Percentiles rank a stretch among this genome's conserved stretches.
phyloP scores from a whole-genome alignment of 2,113 vertebrate genomes.

The Proteles cristata region DNA sequence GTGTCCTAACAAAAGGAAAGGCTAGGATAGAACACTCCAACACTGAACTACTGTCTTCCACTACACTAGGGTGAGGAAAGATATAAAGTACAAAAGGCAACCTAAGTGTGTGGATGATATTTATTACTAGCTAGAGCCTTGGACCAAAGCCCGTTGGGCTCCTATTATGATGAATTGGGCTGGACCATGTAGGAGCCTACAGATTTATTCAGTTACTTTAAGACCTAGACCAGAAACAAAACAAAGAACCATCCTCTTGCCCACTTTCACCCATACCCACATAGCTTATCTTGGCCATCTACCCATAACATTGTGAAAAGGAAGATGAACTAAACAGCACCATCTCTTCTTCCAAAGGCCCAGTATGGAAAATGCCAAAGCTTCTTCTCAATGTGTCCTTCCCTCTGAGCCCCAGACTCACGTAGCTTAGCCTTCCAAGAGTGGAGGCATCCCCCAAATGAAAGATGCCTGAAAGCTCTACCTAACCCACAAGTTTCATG shows the following conservation, averaged over 20 bases:
- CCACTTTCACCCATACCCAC: background rate
- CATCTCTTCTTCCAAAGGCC: background rate
- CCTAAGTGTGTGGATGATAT: background rate
- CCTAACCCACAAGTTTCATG: background rate
- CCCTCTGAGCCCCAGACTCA: background rate
- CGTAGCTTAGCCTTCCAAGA: background rate
- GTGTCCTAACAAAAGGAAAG: background rate
- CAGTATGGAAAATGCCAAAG: background rate
- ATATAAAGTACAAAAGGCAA: background rate
- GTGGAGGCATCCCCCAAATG: background rate
- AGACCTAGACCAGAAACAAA: background rate
- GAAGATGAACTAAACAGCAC: background rate
- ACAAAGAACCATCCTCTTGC: background rate
- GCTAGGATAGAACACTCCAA: background rate
- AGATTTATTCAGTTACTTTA: background rate
- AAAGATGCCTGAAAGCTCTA: background rate
- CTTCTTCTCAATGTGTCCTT: background rate
- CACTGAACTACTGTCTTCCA: background rate
- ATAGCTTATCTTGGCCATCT: background rate
- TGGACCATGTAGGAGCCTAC: background rate
- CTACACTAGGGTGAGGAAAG: background rate
- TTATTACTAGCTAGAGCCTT: background rate
- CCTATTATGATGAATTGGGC: background rate
- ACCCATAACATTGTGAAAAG: background rate
- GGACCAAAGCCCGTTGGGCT: background rate